Conservation (phyloP, 2,113 vertebrate genomes). For the Esox niger region DNA sequence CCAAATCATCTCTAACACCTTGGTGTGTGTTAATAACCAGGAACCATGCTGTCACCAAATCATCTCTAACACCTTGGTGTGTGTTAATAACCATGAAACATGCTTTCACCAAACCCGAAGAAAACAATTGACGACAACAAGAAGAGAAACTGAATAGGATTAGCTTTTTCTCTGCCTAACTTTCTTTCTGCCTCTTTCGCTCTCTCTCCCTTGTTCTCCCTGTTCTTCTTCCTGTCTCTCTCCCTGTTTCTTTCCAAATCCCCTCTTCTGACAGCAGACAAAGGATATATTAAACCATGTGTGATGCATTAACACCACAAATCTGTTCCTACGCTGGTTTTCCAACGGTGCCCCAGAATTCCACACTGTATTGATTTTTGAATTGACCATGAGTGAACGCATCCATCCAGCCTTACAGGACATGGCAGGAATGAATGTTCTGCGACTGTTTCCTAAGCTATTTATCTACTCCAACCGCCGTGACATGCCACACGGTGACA, state of each 20-base stretch:
- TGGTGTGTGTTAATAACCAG: conserved; percentile 23
- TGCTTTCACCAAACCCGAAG: too few relatives aligned
- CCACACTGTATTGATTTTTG: conserved; percentile 44
- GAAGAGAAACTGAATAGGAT: background rate
- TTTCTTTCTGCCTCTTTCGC: background rate
- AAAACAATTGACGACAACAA: background rate
- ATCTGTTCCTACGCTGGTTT: conserved; percentile 13
- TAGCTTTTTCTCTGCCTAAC: background rate
- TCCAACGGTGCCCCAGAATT: conserved; percentile 29
- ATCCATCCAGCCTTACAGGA: background rate
- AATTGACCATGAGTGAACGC: conserved; percentile 35
- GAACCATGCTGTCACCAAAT: background rate
- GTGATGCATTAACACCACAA: conserved; percentile 13
- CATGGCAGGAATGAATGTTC: background rate
- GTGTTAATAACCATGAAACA: too few relatives aligned
- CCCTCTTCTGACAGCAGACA: conserved; percentile 38
- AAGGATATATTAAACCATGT: conserved; percentile 33
- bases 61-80: background rate
- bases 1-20: conserved; percentile 22
- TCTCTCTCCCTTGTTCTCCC: conserved; percentile 19
- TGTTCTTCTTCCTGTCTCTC: conserved; percentile 24
- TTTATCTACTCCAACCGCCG: conserved; percentile 27
- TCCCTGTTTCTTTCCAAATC: background rate
- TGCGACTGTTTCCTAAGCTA: conserved; percentile 8
- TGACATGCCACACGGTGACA: conserved; percentile 8